Conservation (phyloP, 2,113 vertebrate species). For the Cettia cetti region DNA sequence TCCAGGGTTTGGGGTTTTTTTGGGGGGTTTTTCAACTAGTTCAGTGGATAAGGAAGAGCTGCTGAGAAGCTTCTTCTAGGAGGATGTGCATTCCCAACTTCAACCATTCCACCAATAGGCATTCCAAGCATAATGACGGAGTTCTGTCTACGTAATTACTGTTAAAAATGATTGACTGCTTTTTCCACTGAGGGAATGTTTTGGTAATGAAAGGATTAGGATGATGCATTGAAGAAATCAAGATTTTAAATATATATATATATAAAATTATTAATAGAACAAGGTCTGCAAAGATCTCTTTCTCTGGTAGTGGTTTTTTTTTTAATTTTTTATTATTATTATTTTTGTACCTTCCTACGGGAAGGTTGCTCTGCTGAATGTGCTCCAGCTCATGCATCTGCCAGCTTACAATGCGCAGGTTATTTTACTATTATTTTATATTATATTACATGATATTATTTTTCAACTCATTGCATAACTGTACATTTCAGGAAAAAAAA, state of each 20-base stretch:
- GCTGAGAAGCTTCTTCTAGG: not conserved
- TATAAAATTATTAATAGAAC: not conserved
- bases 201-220: not conserved
- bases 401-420: not conserved
- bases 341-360: conserved; percentile 31
- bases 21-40: not conserved
- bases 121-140: not conserved
- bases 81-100: not conserved
- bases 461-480: not conserved
- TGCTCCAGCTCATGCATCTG: conserved; percentile 24
- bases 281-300: not conserved
- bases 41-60: not conserved
- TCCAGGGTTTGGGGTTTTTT: too few species aligned
- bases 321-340: too few species aligned
- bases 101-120: not conserved
- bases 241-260: too few species aligned
- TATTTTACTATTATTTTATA: not conserved
- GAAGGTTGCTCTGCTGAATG: not conserved
- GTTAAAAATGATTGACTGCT: not conserved
- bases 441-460: not conserved
- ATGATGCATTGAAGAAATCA: not conserved
- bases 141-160: not conserved
- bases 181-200: not conserved
- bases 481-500: not conserved
- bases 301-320: not conserved